These are phyloP conservation scores for Drosophila formosana DNA, from an alignment of 2,888 invertebrate genomes.

Conservation along the genomic window DNA sequence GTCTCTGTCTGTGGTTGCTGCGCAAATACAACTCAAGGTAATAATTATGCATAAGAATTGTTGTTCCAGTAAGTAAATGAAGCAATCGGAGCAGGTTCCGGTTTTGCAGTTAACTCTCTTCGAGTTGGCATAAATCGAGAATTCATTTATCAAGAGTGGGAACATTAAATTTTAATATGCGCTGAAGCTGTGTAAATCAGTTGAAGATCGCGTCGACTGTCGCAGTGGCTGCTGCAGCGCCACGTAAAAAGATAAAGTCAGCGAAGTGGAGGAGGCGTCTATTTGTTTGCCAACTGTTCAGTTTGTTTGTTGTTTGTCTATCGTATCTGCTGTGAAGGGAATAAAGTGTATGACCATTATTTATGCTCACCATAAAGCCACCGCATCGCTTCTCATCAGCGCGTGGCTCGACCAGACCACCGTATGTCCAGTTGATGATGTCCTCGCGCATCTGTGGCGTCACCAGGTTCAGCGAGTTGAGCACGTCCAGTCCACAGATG, in stretches of 20 bases:
- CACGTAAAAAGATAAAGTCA: conserved; percentile 75
- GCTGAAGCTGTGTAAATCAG: conserved; percentile 3
- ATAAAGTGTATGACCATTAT: conserved; percentile 18
- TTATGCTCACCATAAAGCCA: conserved; percentile 85
- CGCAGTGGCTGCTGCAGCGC: conserved; percentile 57
- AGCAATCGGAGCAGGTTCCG: conserved; percentile 1
- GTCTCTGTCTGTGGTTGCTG: neutral
- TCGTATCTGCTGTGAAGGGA: conserved; percentile 25
- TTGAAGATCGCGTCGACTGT: conserved; percentile 26
- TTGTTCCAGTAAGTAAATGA: conserved; percentile 1
- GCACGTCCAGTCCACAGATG: conserved; percentile 95
- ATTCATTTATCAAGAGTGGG: neutral
- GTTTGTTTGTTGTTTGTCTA: conserved; percentile 26
- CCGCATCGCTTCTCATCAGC: conserved; percentile 85
- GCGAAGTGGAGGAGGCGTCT: neutral
- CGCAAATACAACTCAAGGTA: conserved; percentile 9
- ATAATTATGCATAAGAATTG: conserved; percentile 10
- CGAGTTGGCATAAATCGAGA: neutral
- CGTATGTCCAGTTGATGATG: conserved; percentile 96
- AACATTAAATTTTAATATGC: conserved; percentile 10
- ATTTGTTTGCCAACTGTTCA: conserved; percentile 23
- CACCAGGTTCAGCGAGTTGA: conserved; percentile 91
- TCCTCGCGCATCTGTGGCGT: conserved; percentile 88
- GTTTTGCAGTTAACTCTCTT: neutral
- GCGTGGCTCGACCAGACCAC: conserved; percentile 91